Evolutionary conservation across 2,888 invertebrate species (phyloP), one percentile per base, ranked within the genome.

Genomic region (Erebia palarica): DNA sequence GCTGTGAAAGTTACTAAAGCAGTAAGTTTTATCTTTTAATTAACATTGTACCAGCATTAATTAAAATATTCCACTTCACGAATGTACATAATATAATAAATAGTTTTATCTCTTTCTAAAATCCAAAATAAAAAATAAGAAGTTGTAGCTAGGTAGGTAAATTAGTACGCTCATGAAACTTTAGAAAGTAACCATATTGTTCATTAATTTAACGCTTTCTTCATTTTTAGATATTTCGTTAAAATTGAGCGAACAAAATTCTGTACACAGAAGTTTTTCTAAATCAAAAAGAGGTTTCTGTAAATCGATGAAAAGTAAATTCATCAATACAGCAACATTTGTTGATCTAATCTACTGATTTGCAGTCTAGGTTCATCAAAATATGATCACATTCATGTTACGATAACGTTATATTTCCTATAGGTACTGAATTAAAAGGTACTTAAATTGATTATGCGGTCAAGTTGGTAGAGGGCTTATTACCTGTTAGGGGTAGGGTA

Each of bases 201-300:
- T 64, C 27, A 36, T 53, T 18, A 64, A 64, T 51, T 53, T 65
- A 16, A 65, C 65, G 65, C 65, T 65, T 65, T 65, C 65, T 65
- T 53, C 65, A 18, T 42, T 53, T 65, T 65, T 49, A 47, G 14
- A 49, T 36, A 36, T 5, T 36, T 27, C 4, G 5, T 47, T 18
- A 42, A 63, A 63, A 21, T 63, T 63, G 16, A 21, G 18, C 49
- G 27, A 14, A 63, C 14, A 21, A 63, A 63, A 63, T 21, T 49
- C 14, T 21, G 14, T 14, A 11, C 18, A 11, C 18, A 7, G 36
- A 8, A 7, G 44, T 18, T 44, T n/a, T n/a, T n/a, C n/a, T n/a
- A n/a, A n/a, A n/a, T n/a, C n/a, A n/a, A n/a, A n/a, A n/a, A 16
- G 60, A 16, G 60, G 44, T 18, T 61, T 60, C 60, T 13, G 42